Conservation (phyloP, 2,888 invertebrate species). For the Troides aeacus region DNA sequence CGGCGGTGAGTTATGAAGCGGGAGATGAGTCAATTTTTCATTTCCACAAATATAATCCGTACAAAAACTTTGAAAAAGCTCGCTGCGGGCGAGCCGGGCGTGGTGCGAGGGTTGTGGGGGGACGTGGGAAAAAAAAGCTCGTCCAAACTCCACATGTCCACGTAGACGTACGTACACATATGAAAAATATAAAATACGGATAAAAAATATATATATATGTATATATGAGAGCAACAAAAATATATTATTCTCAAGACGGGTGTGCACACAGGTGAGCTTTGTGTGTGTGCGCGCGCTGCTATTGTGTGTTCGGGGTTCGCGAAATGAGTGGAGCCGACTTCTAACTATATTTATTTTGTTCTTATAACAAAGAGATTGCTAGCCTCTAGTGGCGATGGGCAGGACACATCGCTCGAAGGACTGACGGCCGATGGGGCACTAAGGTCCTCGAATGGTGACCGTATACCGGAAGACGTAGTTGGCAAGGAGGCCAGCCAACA, state of each 20-base stretch:
- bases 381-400: too few species aligned
- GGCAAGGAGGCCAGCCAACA: too few species aligned
- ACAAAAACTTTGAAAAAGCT: slow-evolving; percentile 25
- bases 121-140: slow-evolving; percentile 39
- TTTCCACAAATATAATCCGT: slow-evolving; percentile 25
- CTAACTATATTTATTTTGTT: not conserved
- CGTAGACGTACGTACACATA: slow-evolving; percentile 48
- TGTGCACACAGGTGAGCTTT: slow-evolving; percentile 63
- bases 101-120: not conserved
- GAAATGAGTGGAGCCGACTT: slow-evolving; percentile 42
- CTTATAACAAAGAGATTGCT: not conserved
- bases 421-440: too few species aligned
- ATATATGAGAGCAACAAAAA: slow-evolving; percentile 79
- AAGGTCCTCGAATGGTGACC: too few species aligned
- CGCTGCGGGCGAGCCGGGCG: slow-evolving; percentile 37
- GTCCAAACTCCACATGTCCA: slow-evolving; percentile 35
- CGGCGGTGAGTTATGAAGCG: slow-evolving; percentile 20
- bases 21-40: slow-evolving; percentile 23
- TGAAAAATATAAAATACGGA: slow-evolving; percentile 76
- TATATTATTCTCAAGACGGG: slow-evolving; percentile 76
- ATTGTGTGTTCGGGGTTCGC: slow-evolving; percentile 44
- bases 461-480: too few species aligned
- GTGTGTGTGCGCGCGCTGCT: slow-evolving; percentile 40
- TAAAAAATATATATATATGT: slow-evolving; percentile 42
- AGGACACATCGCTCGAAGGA: too few species aligned